A percentile compares a stretch with the other conserved stretches of the same genome.
These are phyloP conservation scores for Bambusicola thoracicus DNA, from an alignment of 2,113 vertebrate genomes.

Conservation along the genomic window DNA sequence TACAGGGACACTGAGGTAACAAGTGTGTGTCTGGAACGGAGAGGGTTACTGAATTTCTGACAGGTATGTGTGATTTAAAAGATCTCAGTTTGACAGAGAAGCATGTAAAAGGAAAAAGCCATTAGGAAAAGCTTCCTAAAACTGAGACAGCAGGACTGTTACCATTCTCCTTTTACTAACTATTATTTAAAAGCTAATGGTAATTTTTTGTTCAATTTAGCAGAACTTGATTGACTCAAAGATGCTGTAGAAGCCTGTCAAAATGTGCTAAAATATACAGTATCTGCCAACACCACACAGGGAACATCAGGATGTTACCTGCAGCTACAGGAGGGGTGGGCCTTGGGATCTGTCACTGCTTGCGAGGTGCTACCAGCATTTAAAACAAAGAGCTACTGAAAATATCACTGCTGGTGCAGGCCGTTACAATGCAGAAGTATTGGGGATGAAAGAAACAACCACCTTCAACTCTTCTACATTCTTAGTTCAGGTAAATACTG, in stretches of 20 bases:
- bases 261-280: constrained; percentile 70
- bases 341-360: constrained; percentile 25
- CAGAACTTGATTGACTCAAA: constrained; percentile 60
- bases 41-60: background rate
- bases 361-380: constrained; percentile 30
- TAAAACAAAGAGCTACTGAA: constrained; percentile 23
- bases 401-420: background rate
- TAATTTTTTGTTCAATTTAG: constrained; percentile 54
- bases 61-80: background rate
- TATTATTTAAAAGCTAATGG: constrained; percentile 34
- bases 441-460: background rate
- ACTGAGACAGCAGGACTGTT: background rate
- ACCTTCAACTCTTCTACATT: background rate
- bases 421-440: background rate
- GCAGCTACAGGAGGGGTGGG: constrained; percentile 25
- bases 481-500: background rate
- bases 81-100: background rate
- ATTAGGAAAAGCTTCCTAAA: background rate
- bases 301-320: constrained; percentile 61
- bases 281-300: constrained; percentile 54
- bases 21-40: background rate
- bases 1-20: background rate
- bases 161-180: background rate
- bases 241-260: constrained; percentile 45
- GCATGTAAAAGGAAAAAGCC: background rate